Base-by-base conservation (phyloP, 2,888 invertebrate species). In the Athrips mouffetella region DNA sequence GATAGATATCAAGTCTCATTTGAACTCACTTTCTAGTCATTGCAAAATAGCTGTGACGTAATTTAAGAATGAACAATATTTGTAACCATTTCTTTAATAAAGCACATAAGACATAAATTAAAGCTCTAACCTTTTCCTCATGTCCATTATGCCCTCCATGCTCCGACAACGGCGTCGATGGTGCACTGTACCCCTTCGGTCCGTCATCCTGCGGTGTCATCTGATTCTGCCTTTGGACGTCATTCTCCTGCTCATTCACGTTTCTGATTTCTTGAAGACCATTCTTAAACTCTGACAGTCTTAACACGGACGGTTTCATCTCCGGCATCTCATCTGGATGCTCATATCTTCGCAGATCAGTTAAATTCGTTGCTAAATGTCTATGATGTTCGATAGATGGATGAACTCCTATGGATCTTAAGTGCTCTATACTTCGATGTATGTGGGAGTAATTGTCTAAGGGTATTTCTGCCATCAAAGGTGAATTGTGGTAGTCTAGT, bases 401-500 rank as follows among this genome's bases (percentile, higher is more conserved):
- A 11, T 37, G 37, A 1, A 89, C 91, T 25, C 91, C 91, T 62
- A 91, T 86, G 30, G 91, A 91, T 59, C 91, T 83, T 58, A 91
- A 72, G 63, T 91, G 91, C 58, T 91, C 91, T 73, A 91, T 92
- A 58, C 92, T 92, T 62, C 91, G 89, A 68, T 91, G 91, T 65
- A 91, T 91, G 55, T 91, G 91, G 48, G 91, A 90, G 59, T 91
- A 90, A 70, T 91, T 91, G 59, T 92, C 92, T 60, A 91, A 76
- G 29, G 92, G 92, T 69, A 92, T 92, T 77, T 92, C 92, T 0
- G 92, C 92, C 87, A 92, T 92, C 10, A 92, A 69, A 6, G 92
- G 92, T 10, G 92, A 92, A 67, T 92, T 91, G 71, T 92, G 92
- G 72, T 92, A 92, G 65, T 92, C 91, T 52, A 92, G 80, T 29